Evolutionary conservation across 2,888 invertebrate genomes (phyloP), one percentile per base, ranked within the genome.

Genomic region (Imbricaverruca yamaguchii): DNA sequence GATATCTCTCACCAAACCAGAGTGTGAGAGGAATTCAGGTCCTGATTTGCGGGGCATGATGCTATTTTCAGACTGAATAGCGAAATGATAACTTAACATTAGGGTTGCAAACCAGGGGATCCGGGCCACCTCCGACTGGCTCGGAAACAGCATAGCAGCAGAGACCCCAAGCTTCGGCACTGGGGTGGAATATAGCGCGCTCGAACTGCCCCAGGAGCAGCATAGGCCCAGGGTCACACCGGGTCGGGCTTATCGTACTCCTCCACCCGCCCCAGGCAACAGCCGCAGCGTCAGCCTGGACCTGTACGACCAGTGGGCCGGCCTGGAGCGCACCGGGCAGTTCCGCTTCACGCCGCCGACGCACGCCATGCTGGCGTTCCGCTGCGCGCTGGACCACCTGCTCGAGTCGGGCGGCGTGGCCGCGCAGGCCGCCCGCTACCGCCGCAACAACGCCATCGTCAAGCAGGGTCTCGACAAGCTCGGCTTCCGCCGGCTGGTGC

Each of bases 301-400:
- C 84, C 84, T 88, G 77, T 86, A 85, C 83, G 88, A 87, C 80
- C 89, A 89, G 84, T 87, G 87, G 83, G 85, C 86, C 59, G 86
- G 85, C 23, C 84, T 89, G 81, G 87, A 88, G 82, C 84, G 84
- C n/a, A 86, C 85, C 59, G 87, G 87, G 7, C 88, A 89, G 85
- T 89, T 89, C 84, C 86, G 89, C 15, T 89, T 89, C 84, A 89
- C 89, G 6, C 89, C 89, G 13, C 88, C 89, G 25, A 89, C 88
- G 0, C 89, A 89, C 84, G 84, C 87, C 15, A 87, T 89, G 85
- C 85, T 89, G 79, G 89, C 88, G 8, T 88, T 89, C 83, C 83
- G 84, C 65, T 87, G 87, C 83, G 88, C 89, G 13, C 84, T 89
- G 55, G 80, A 83, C 21, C 88, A 88, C 84, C 86, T 87, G 82